phyloP scores from a whole-genome alignment of 2,888 invertebrate species.

The Prostheceraeus crozeri region DNA sequence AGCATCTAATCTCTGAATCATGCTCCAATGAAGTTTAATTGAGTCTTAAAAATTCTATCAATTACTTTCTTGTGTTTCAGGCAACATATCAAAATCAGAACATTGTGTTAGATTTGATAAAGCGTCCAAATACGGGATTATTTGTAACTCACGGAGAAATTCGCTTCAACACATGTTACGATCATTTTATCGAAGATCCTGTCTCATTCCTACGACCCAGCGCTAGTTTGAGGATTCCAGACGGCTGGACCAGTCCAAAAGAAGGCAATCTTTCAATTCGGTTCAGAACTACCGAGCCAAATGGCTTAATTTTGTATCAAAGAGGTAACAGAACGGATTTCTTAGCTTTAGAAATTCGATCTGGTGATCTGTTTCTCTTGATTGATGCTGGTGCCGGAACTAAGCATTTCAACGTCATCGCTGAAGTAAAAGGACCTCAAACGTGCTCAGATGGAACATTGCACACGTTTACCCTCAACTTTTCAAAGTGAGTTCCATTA shows the following conservation, averaged over 20 bases:
- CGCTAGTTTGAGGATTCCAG: conserved; percentile 18
- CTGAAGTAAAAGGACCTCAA: too few species aligned
- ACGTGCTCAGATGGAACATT: too few species aligned
- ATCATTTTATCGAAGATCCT: conserved; percentile 27
- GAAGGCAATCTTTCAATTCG: conserved; percentile 81
- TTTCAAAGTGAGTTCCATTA: too few species aligned
- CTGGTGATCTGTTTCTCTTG: conserved; percentile 83
- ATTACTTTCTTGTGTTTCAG: too few species aligned
- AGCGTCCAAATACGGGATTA: too few species aligned
- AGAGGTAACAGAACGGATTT: conserved; percentile 63
- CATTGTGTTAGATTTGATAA: too few species aligned
- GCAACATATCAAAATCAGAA: too few species aligned
- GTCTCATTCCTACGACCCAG: conserved; percentile 30
- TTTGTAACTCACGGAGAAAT: conserved; percentile 74
- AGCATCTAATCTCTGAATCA: too few species aligned
- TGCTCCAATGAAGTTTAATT: too few species aligned
- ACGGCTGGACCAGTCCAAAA: conserved; percentile 63
- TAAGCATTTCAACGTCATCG: background rate
- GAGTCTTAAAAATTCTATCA: too few species aligned
- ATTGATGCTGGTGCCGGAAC: conserved; percentile 35
- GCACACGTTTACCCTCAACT: too few species aligned
- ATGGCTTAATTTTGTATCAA: conserved; percentile 76
- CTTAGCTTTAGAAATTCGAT: conserved; percentile 84
- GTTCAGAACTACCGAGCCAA: conserved; percentile 86
- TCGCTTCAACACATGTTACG: conserved; percentile 57